phyloP scores from a whole-genome alignment of 2,888 invertebrate genomes.

The Embidobia sp. region DNA sequence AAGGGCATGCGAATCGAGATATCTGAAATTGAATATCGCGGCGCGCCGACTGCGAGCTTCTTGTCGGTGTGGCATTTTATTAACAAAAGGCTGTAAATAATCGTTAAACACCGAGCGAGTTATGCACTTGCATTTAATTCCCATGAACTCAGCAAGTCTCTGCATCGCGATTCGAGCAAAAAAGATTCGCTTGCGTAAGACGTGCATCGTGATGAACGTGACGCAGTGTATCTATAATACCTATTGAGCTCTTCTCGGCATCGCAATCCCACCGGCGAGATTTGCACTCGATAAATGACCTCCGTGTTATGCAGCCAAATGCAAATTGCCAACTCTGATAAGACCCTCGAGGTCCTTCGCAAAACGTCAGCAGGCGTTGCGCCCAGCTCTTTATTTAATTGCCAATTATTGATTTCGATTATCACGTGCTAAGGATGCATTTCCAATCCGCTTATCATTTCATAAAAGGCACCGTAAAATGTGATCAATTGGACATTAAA shows the following conservation, averaged over 20 bases:
- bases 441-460: background rate
- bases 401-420: conserved; percentile 32
- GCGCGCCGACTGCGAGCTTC: conserved; percentile 18
- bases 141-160: conserved; percentile 55
- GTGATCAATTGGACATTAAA: no score
- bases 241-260: conserved; percentile 39
- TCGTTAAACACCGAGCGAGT: conserved; percentile 43
- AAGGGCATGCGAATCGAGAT: conserved; percentile 40
- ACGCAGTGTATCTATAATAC: conserved; percentile 33
- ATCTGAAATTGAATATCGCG: conserved; percentile 43
- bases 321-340: conserved; percentile 39
- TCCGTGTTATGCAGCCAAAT: conserved; percentile 36
- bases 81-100: conserved; percentile 59
- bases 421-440: conserved; percentile 12
- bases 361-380: background rate
- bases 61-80: conserved; percentile 47
- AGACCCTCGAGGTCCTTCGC: conserved; percentile 14
- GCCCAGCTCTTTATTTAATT: conserved; percentile 18
- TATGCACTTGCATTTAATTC: conserved; percentile 42
- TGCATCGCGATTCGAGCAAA: conserved; percentile 19
- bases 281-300: conserved; percentile 53
- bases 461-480: no score
- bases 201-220: conserved; percentile 54
- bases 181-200: conserved; percentile 45
- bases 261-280: conserved; percentile 22